A percentile compares a stretch with the other conserved stretches of the same genome.
These are phyloP conservation scores for Drosophila neoperkinsi DNA, from an alignment of 2,888 invertebrate genomes.

Conservation along the genomic window DNA sequence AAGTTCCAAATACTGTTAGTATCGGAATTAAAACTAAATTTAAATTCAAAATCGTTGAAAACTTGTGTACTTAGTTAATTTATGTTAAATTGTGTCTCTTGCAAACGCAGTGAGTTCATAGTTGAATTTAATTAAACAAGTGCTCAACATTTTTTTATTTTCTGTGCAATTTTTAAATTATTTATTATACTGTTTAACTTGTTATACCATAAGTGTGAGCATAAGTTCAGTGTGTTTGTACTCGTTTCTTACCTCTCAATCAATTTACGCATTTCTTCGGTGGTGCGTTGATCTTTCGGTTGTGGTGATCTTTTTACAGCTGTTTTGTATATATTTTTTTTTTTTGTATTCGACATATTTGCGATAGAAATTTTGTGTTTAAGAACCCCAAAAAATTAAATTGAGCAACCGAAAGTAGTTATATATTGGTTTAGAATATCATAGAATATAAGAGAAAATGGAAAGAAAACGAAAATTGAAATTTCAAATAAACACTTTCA, in stretches of 20 bases:
- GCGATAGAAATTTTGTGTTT: constrained; percentile 53
- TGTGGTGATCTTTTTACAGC: constrained; percentile 89
- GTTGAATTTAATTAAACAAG: not conserved
- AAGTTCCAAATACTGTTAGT: not conserved
- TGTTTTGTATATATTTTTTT: constrained; percentile 55
- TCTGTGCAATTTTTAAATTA: constrained; percentile 49
- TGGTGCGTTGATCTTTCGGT: constrained; percentile 96
- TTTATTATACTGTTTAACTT: not conserved
- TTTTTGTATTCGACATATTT: constrained; percentile 40
- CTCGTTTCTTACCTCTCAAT: constrained; percentile 93
- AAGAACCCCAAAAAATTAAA: constrained; percentile 51
- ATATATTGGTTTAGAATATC: constrained; percentile 38
- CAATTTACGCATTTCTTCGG: constrained; percentile 98
- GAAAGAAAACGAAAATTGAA: constrained; percentile 53
- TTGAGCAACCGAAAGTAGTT: constrained; percentile 48
- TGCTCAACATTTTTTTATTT: not conserved
- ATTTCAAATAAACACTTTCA: constrained; percentile 31
- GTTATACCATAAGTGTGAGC: constrained; percentile 12
- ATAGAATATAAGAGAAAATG: constrained; percentile 48
- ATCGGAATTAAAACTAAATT: not conserved
- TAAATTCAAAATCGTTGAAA: not conserved
- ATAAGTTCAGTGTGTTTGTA: constrained; percentile 7
- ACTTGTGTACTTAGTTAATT: not conserved
- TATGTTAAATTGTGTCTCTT: not conserved
- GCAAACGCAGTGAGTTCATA: constrained; percentile 1